Evolutionary conservation across 2,797 vertebrate genomes (phyloP).

Genomic region (Lepus oiostolus): DNA sequence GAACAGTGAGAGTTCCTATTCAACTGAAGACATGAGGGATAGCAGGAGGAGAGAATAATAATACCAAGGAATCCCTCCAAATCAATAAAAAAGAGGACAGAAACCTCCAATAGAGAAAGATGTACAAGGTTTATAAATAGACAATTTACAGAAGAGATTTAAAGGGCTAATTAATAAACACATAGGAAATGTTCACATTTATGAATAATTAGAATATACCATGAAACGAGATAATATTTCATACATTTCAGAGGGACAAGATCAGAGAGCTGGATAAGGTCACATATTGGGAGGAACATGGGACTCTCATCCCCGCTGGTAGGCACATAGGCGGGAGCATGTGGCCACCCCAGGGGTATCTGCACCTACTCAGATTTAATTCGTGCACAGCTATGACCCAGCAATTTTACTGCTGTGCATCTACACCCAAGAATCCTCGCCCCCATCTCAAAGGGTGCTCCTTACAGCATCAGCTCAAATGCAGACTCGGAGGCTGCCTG

Average conservation of each 20-base stretch:
- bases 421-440: background rate
- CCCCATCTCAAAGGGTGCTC: rapidly evolving
- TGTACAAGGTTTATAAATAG: slow-evolving; percentile 42
- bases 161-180: slow-evolving; percentile 61
- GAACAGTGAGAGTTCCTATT: background rate
- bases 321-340: background rate
- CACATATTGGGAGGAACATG: background rate
- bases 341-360: background rate
- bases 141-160: slow-evolving; percentile 33
- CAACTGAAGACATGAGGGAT: background rate
- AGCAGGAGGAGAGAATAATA: background rate
- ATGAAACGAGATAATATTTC: background rate
- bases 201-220: slow-evolving; percentile 65
- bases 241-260: background rate
- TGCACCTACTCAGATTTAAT: background rate
- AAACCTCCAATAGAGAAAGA: background rate
- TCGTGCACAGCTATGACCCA: rapidly evolving
- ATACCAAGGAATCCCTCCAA: background rate
- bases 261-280: background rate
- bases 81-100: background rate
- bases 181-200: slow-evolving; percentile 47
- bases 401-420: background rate
- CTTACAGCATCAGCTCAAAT: rapidly evolving
- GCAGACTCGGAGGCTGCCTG: too few species aligned
- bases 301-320: background rate